Evolutionary conservation across 2,797 vertebrate genomes (phyloP).

Genomic region (Aythya fuligula): DNA sequence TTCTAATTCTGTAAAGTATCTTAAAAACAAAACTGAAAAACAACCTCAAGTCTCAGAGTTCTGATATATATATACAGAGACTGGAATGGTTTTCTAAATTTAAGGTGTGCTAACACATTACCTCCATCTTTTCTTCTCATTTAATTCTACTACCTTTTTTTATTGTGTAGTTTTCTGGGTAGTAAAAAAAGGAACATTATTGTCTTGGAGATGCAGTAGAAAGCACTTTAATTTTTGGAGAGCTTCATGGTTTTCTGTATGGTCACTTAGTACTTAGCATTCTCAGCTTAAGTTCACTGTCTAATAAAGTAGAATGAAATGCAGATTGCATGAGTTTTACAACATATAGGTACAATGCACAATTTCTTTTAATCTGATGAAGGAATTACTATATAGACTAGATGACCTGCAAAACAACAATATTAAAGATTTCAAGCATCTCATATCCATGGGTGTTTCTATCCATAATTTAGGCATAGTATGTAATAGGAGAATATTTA

Average conservation of each 20-base stretch:
- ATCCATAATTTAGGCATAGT: neutral
- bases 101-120: neutral
- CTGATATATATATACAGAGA: neutral
- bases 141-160: neutral
- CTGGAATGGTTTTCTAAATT: neutral
- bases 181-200: neutral
- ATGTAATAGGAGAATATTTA: neutral
- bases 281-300: neutral
- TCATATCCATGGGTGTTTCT: neutral
- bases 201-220: neutral
- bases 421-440: neutral
- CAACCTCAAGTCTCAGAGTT: neutral
- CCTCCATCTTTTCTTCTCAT: neutral
- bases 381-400: neutral
- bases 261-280: neutral
- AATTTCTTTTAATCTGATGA: neutral
- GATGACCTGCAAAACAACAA: neutral
- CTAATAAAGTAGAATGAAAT: neutral
- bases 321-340: neutral
- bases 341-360: neutral
- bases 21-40: neutral
- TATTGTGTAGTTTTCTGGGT: neutral
- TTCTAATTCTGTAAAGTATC: neutral
- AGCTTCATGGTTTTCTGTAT: neutral
- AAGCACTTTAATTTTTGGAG: neutral